Evolutionary conservation across 2,888 invertebrate species (phyloP), one percentile per base, ranked within the genome.

Genomic region (Phania funesta): DNA sequence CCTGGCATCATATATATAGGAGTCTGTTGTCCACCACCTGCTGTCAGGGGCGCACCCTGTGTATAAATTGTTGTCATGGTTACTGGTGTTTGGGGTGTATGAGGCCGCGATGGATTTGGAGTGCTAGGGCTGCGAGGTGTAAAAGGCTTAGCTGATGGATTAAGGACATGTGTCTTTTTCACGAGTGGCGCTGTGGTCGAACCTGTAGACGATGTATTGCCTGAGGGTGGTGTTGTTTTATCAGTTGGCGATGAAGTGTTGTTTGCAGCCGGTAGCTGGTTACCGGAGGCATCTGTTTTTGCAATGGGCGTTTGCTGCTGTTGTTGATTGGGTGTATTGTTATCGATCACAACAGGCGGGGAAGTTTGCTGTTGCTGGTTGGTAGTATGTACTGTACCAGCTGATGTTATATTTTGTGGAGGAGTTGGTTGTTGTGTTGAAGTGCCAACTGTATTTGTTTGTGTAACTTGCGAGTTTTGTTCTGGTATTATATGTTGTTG

Each of bases 61-160:
- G 89, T 86, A 74, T 90, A 87, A 32, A 90, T 88, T 13, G 89
- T 86, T 26, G 87, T 83, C 83, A 92, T 87, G 16, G 88, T 89
- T 70, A 90, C 90, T 26, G 96, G 96, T 38, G 96, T 96, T 90
- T 96, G 96, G 35, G 97, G 96, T 48, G 97, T 97, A 89, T 96
- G 96, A 41, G 97, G 96, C 92, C 93, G 92, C 87, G 93, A 93
- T 78, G 92, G 93, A 85, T 92, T 93, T 54, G 94, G 93, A 50
- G 94, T 93, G 86, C 92, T 92, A 22, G 93, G 93, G 86, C 93
- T 94, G 86, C 96, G 92, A 22, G 97, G 96, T 52, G 95, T 95
- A 91, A 97, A 97, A 3, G 96, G 94, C 88, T 97, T 97, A 70
- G 96, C 95, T 84, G 95, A 94, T n/a, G 97, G 97, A 93, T 97